phyloP scores from a whole-genome alignment of 2,888 invertebrate genomes.

The Rhogogaster chlorosoma region DNA sequence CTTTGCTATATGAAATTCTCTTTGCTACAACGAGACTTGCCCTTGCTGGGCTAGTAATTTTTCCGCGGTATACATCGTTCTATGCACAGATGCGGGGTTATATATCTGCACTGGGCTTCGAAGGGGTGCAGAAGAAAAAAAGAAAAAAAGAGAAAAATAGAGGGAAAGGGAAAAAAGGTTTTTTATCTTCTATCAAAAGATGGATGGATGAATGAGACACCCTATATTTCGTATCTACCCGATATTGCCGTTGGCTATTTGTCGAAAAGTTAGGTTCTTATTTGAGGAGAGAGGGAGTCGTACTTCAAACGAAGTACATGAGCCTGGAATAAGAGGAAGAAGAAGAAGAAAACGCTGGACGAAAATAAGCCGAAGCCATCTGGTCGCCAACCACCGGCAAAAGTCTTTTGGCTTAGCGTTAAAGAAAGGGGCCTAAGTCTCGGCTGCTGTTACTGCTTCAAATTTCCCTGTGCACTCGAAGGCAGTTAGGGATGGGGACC shows the following conservation, averaged over 20 bases:
- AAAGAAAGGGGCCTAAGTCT: not conserved
- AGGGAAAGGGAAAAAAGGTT: not conserved
- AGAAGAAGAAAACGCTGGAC: not conserved
- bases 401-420: constrained; percentile 19
- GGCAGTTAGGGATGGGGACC: not conserved
- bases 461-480: constrained; percentile 18
- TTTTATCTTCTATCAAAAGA: not conserved
- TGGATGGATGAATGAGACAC: not conserved
- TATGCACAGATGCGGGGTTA: not conserved
- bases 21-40: not conserved
- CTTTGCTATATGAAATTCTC: not conserved
- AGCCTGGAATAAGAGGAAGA: constrained; percentile 1
- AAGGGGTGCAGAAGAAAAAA: not conserved
- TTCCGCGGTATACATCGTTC: not conserved
- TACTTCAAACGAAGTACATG: constrained; percentile 29
- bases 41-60: not conserved
- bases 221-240: not conserved
- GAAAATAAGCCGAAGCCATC: constrained; percentile 40
- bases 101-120: not conserved
- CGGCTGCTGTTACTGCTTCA: constrained; percentile 28
- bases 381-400: constrained; percentile 38
- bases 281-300: not conserved
- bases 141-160: too few species aligned
- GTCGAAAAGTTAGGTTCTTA: not conserved
- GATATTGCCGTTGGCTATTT: constrained; percentile 21